phyloP scores from a whole-genome alignment of 2,888 invertebrate genomes.

The Balanococcus diminutus region DNA sequence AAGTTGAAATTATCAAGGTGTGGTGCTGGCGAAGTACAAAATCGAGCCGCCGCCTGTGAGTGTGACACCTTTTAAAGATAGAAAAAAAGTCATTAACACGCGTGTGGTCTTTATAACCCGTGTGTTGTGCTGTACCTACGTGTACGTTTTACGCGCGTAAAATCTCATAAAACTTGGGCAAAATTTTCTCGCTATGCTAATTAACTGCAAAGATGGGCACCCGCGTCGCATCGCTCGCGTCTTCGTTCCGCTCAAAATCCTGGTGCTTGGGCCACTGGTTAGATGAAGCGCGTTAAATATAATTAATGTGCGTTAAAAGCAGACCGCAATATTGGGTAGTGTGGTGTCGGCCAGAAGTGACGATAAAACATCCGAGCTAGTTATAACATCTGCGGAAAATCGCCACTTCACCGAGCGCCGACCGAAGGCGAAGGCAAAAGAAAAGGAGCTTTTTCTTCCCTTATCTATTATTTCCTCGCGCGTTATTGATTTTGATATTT shows the following conservation, averaged over 20 bases:
- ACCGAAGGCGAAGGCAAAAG: not conserved
- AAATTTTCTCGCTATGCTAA: slow-evolving; percentile 15
- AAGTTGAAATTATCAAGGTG: slow-evolving; percentile 22
- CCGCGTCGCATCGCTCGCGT: not conserved
- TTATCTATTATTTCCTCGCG: slow-evolving; percentile 50
- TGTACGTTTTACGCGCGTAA: not conserved
- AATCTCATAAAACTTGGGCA: not conserved
- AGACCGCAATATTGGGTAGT: not conserved
- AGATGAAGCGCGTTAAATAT: slow-evolving; percentile 36
- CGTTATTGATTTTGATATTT: slow-evolving; percentile 51
- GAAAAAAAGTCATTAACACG: slow-evolving; percentile 18
- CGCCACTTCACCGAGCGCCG: slow-evolving; percentile 40
- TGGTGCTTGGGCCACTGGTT: not conserved
- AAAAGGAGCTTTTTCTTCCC: slow-evolving; percentile 32
- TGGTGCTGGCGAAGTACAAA: not conserved
- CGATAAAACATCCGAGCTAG: slow-evolving; percentile 29
- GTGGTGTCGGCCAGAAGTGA: slow-evolving; percentile 36
- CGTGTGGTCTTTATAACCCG: not conserved
- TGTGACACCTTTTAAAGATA: not conserved
- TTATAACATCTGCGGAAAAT: slow-evolving; percentile 49
- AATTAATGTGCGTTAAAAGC: slow-evolving; percentile 45
- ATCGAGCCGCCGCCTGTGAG: not conserved
- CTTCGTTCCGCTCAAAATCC: slow-evolving; percentile 12
- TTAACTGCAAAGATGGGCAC: not conserved
- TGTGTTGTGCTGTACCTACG: not conserved